Conservation (phyloP, 2,113 vertebrate genomes). For the Tiliqua scincoides region DNA sequence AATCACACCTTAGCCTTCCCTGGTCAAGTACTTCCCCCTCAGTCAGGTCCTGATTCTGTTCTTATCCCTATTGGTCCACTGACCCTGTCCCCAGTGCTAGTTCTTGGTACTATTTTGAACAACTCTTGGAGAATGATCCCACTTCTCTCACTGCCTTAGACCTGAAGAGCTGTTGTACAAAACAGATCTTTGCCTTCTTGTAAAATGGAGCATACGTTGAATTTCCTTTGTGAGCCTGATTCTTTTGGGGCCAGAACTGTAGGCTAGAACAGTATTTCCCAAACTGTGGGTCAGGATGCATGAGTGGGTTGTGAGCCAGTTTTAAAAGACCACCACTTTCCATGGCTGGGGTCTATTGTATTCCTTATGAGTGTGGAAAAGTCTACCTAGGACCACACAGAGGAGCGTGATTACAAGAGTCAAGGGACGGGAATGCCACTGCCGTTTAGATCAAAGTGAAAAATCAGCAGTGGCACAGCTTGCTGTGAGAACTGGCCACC, state of each 20-base stretch:
- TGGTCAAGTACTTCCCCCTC: too few species aligned
- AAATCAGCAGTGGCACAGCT: too few species aligned
- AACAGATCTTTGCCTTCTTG: not conserved
- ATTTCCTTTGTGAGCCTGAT: not conserved
- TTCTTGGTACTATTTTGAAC: not conserved
- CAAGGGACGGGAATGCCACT: too few species aligned
- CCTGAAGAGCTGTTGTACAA: not conserved
- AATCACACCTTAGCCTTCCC: not conserved
- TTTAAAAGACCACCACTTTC: too few species aligned
- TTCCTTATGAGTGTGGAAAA: too few species aligned
- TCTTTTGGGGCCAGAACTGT: not conserved
- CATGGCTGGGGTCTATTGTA: too few species aligned
- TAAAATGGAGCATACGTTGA: not conserved
- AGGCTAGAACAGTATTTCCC: not conserved
- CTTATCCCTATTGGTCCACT: not conserved
- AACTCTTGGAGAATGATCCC: not conserved
- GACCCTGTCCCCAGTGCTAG: not conserved
- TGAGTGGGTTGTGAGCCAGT: too few species aligned
- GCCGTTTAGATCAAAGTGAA: too few species aligned
- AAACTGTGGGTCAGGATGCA: too few species aligned
- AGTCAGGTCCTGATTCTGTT: not conserved
- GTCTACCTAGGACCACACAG: too few species aligned
- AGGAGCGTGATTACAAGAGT: too few species aligned
- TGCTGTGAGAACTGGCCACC: too few species aligned
- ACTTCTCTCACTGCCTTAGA: not conserved